These are phyloP conservation scores for Acrocephalus scirpaceus DNA, from an alignment of 2,797 vertebrate species.

Conservation along the genomic window DNA sequence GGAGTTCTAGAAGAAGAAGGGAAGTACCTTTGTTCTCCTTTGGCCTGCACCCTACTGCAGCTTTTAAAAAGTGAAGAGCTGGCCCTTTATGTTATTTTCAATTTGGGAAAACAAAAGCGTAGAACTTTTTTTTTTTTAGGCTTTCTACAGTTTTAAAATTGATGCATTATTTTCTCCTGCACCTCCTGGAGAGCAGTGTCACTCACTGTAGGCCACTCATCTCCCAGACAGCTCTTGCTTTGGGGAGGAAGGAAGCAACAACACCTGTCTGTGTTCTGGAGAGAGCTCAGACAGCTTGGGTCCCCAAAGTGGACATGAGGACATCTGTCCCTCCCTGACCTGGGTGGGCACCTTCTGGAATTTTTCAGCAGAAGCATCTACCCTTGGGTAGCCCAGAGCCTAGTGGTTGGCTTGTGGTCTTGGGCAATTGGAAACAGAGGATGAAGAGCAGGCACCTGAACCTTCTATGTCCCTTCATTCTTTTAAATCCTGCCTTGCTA, in stretches of 20 bases:
- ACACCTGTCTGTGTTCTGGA: not conserved
- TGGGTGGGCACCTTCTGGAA: not conserved
- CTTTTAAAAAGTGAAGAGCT: not conserved
- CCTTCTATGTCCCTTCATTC: not conserved
- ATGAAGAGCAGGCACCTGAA: constrained; percentile 13
- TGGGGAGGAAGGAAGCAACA: not conserved
- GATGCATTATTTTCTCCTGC: not conserved
- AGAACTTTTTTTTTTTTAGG: not conserved
- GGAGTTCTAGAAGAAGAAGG: not conserved
- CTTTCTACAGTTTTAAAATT: not conserved
- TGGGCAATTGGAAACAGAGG: not conserved
- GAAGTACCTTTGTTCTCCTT: not conserved
- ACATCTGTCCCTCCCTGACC: not conserved
- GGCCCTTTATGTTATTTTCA: not conserved
- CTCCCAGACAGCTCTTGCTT: not conserved
- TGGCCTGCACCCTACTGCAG: not conserved
- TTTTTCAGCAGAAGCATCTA: not conserved
- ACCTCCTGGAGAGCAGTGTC: not conserved
- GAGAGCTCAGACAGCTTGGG: not conserved
- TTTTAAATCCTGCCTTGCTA: not conserved
- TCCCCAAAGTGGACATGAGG: rapidly evolving
- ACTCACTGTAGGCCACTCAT: rapidly evolving
- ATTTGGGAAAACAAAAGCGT: not conserved
- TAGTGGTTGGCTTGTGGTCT: not conserved
- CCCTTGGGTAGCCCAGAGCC: not conserved